Conservation (phyloP, 2,113 vertebrate species). For the Phoxinus phoxinus region DNA sequence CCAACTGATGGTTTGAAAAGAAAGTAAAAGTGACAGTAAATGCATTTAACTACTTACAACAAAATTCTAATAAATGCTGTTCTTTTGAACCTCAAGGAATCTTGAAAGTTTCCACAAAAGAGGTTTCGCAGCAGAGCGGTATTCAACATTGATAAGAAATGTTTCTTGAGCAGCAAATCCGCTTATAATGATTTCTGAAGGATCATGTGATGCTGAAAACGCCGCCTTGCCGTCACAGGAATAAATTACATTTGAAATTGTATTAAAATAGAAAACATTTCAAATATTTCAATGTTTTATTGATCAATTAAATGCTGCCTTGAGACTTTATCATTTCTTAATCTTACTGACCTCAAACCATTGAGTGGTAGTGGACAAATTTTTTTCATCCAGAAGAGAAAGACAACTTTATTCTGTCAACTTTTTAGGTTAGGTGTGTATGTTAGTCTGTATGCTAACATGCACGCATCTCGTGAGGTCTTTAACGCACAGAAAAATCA, state of each 20-base stretch:
- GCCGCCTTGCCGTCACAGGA: neutral
- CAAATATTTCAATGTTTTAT: no score
- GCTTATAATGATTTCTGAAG: neutral
- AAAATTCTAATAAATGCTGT: neutral
- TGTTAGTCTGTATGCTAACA: neutral
- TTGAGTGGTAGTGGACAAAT: no score
- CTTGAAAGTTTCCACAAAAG: no score
- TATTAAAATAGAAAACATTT: neutral
- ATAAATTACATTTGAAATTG: neutral
- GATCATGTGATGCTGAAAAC: neutral
- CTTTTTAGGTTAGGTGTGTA: neutral
- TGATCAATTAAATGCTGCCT: no score
- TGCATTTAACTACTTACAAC: no score
- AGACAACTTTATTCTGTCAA: neutral
- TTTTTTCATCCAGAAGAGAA: neutral
- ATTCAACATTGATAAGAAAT: neutral
- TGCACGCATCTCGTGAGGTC: neutral
- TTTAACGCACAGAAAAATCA: neutral
- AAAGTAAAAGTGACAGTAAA: no score
- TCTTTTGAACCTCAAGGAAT: neutral
- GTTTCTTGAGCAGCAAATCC: neutral
- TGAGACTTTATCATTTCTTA: no score
- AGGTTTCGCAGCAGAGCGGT: neutral
- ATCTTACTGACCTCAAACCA: no score
- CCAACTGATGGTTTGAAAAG: no score